These are phyloP conservation scores for Dromiciops gliroides DNA, from an alignment of 2,113 vertebrate species.

Conservation along the genomic window DNA sequence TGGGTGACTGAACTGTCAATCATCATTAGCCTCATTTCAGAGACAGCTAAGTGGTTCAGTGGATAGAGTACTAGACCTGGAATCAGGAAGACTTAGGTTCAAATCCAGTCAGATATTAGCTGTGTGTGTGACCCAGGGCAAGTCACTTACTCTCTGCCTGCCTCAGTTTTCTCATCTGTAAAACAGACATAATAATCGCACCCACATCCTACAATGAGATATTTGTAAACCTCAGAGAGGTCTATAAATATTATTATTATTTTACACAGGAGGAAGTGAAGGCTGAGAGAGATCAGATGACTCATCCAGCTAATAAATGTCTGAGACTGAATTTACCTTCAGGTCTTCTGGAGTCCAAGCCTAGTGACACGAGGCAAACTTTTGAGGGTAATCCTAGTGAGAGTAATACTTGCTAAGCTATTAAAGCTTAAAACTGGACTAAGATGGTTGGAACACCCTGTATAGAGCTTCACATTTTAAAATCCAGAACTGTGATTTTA, in stretches of 20 bases:
- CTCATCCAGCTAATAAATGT: neutral
- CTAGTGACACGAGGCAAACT: neutral
- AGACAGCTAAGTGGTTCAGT: neutral
- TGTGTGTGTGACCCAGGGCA: neutral
- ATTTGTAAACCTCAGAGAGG: neutral
- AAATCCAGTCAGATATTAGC: neutral
- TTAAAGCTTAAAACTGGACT: neutral
- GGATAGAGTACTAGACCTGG: neutral
- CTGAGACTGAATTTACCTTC: neutral
- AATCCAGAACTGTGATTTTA: neutral
- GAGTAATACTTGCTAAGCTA: neutral
- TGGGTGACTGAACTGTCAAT: too few relatives aligned
- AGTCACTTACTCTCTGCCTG: neutral
- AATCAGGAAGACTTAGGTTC: neutral
- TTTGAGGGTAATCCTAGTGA: neutral
- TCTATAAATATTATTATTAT: neutral
- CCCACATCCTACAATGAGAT: too few relatives aligned
- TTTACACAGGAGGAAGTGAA: neutral
- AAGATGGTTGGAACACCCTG: neutral
- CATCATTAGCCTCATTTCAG: neutral
- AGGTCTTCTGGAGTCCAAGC: neutral
- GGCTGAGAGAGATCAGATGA: neutral
- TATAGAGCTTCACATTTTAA: neutral
- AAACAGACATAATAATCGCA: neutral
- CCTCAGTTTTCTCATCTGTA: neutral